Evolutionary conservation across 2,113 vertebrate species (phyloP).

Genomic region (Poeciliopsis retropinna): DNA sequence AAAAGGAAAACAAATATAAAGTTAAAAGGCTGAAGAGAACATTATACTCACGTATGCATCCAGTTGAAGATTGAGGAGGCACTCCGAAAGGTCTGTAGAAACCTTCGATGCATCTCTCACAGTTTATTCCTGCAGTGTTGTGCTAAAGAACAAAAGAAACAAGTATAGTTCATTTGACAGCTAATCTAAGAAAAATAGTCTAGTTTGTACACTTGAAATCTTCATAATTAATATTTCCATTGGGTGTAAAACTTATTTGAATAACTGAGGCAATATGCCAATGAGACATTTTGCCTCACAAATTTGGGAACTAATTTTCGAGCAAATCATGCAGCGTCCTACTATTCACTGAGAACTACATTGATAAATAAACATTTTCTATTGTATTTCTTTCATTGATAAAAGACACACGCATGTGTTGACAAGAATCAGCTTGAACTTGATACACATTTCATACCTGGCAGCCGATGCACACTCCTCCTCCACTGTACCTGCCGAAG

Average conservation of each 20-base stretch:
- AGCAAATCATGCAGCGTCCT: constrained; percentile 3
- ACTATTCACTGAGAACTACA: not conserved
- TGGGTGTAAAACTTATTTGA: not conserved
- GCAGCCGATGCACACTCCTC: constrained; percentile 93
- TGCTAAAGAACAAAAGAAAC: constrained; percentile 79
- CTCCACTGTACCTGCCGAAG: constrained; percentile 85
- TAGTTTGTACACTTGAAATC: not conserved
- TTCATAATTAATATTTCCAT: not conserved
- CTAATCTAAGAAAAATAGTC: not conserved
- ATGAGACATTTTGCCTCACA: not conserved
- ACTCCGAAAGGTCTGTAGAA: constrained; percentile 85
- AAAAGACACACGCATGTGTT: constrained; percentile 25
- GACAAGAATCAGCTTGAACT: constrained; percentile 61
- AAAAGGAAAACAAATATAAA: not conserved
- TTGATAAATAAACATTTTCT: not conserved
- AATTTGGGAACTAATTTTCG: not conserved
- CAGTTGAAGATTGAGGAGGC: constrained; percentile 74
- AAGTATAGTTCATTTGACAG: not conserved
- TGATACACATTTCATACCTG: constrained; percentile 84
- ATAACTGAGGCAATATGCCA: too few relatives aligned
- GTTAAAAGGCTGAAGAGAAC: not conserved
- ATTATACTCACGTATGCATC: constrained; percentile 87
- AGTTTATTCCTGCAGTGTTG: constrained; percentile 93
- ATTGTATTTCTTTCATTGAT: not conserved
- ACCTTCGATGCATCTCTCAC: constrained; percentile 87